phyloP scores from a whole-genome alignment of 2,888 invertebrate species.

The Pterostichus niger region DNA sequence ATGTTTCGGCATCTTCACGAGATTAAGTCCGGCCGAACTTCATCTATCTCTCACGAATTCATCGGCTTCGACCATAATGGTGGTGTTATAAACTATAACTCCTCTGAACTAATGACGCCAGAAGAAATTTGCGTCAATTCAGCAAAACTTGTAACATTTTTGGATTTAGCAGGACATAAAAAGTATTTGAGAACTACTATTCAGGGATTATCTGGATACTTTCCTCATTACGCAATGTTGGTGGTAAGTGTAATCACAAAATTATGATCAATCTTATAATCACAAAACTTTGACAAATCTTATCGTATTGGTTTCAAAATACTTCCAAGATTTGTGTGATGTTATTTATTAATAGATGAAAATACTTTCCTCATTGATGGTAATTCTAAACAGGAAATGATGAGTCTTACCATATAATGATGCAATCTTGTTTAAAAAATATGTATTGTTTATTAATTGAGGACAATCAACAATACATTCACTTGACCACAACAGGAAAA shows the following conservation, averaged over 20 bases:
- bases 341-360: not conserved
- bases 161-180: conserved; percentile 97
- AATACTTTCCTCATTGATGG: conserved; percentile 3
- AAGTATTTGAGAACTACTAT: conserved; percentile 98
- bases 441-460: too few species aligned
- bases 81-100: conserved; percentile 92
- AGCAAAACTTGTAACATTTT: conserved; percentile 94
- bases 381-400: not conserved
- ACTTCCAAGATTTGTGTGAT: not conserved
- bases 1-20: conserved; percentile 98
- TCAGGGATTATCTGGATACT: conserved; percentile 95
- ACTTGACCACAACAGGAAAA: too few species aligned
- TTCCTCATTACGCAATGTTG: conserved; percentile 94
- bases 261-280: too few species aligned
- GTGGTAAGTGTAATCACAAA: conserved; percentile 80
- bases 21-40: conserved; percentile 95
- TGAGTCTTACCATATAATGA: conserved; percentile 4
- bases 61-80: conserved; percentile 94
- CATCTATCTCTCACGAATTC: conserved; percentile 97
- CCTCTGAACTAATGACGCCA: conserved; percentile 92
- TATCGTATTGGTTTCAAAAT: not conserved
- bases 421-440: conserved; percentile 2
- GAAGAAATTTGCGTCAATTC: conserved; percentile 96
- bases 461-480: too few species aligned
- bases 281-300: too few species aligned